Base-by-base conservation (phyloP, 2,113 vertebrate genomes). In the Trinectes maculatus region DNA sequence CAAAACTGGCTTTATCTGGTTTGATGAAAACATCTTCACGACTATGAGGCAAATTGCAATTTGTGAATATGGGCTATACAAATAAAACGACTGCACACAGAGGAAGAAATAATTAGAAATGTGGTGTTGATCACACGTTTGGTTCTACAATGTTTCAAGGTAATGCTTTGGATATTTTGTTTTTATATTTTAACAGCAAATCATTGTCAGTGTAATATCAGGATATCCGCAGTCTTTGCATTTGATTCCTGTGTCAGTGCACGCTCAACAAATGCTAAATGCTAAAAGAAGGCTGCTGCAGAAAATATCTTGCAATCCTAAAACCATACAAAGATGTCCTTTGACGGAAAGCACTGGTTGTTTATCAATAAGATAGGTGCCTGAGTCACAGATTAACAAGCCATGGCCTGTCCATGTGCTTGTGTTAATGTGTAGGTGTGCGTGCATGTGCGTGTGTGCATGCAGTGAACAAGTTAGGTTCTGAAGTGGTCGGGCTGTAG, bases 401-500 rank as follows among this genome's bases (percentile, higher is more conserved):
- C 74, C 33, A 1, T 18, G 49, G 65, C 89, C 59, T 82, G 87
- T 82, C 54, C 42, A 0, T 59, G 47, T 51, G 28, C 64, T 49
- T 40, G 71, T 80, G 71, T 79, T 40, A 64, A 29, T 75, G 73
- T 77, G 61, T 71, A 63, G 43, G 80, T 74, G 82, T 80, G 79
- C 59, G 67, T 37, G 54, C 43, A 37, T 25, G 71, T 47, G 8
- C 13, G 24, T 15, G 15, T 19, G 28, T 24, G 12, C 10, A 12
- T 71, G 72, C 74, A 58, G 53, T 25, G 63, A 79, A 75, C 76
- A 64, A 79, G 79, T n/a, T 62, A 40, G 74, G 70, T 78, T 89
- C 82, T 82, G 72, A 89, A 85, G 82, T 77, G 66, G 76, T 59
- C 82, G 71, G 15, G 28, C 68, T 72, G 73, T 78, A 71, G 79